A percentile compares a stretch with the other conserved stretches of the same genome.
Conservation (phyloP, 2,113 vertebrate species). For the Calypte anna region DNA sequence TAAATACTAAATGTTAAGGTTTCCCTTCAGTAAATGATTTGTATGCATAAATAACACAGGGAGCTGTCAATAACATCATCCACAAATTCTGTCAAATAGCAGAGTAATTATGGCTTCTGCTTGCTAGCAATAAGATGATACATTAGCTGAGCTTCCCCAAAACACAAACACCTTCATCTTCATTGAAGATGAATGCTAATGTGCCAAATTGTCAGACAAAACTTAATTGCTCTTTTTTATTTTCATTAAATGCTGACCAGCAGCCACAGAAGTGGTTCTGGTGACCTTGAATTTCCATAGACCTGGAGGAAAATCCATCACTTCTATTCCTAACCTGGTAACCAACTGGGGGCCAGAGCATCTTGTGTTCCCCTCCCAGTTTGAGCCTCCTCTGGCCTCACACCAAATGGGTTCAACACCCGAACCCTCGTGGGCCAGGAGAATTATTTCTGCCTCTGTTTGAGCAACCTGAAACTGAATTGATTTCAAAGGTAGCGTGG, state of each 20-base stretch:
- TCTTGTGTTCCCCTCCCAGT: not conserved
- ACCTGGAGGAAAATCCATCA: not conserved
- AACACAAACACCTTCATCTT: slow-evolving; percentile 54
- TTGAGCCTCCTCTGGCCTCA: not conserved
- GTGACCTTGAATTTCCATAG: slow-evolving; percentile 21
- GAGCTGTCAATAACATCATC: slow-evolving; percentile 43
- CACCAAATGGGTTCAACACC: not conserved
- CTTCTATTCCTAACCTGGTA: not conserved
- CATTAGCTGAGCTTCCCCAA: not conserved
- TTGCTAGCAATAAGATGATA: slow-evolving; percentile 38
- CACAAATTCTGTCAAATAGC: slow-evolving; percentile 16
- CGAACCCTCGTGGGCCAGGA: not conserved
- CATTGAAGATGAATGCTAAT: slow-evolving; percentile 63
- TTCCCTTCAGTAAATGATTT: not conserved
- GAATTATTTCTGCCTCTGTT: not conserved
- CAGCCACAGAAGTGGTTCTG: not conserved
- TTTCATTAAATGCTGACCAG: slow-evolving; percentile 56
- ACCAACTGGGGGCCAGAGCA: not conserved
- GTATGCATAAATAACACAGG: not conserved
- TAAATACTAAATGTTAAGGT: not conserved
- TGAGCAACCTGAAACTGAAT: not conserved
- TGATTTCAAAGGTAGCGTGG: not conserved
- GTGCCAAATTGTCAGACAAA: slow-evolving; percentile 51
- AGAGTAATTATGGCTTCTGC: slow-evolving; percentile 45
- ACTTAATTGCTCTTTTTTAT: slow-evolving; percentile 73